Conservation (phyloP, 2,113 vertebrate species). For the Epinephelus moara region DNA sequence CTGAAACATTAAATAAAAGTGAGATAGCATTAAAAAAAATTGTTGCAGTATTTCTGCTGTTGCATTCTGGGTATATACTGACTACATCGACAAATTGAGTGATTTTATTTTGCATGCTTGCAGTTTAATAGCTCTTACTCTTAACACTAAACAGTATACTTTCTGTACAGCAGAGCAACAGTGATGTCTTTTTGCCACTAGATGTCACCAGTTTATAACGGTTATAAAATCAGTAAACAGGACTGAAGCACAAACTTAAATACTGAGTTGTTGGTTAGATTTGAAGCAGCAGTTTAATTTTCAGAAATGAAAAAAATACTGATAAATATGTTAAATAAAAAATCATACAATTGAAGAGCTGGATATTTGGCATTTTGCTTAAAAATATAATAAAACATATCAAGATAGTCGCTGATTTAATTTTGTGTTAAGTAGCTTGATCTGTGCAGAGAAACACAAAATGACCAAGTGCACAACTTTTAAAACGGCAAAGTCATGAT, state of each 20-base stretch:
- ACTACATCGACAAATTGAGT: background rate
- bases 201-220: background rate
- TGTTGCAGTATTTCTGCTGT: background rate
- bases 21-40: too few species aligned
- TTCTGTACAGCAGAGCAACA: background rate
- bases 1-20: too few species aligned
- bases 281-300: background rate
- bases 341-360: background rate
- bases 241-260: too few species aligned
- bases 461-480: too few species aligned
- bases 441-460: too few species aligned
- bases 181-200: background rate
- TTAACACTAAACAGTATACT: background rate
- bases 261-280: background rate
- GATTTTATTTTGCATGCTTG: background rate
- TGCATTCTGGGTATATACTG: background rate
- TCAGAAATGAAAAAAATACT: too few species aligned
- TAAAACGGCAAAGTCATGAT: too few species aligned
- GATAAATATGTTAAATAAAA: too few species aligned
- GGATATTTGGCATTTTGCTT: too few species aligned
- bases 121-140: background rate
- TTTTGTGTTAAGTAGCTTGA: too few species aligned
- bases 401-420: too few species aligned
- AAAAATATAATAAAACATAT: too few species aligned
- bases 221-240: background rate